Evolutionary conservation across 2,797 vertebrate species (phyloP).

Genomic region (Rhabdomys pumilio): DNA sequence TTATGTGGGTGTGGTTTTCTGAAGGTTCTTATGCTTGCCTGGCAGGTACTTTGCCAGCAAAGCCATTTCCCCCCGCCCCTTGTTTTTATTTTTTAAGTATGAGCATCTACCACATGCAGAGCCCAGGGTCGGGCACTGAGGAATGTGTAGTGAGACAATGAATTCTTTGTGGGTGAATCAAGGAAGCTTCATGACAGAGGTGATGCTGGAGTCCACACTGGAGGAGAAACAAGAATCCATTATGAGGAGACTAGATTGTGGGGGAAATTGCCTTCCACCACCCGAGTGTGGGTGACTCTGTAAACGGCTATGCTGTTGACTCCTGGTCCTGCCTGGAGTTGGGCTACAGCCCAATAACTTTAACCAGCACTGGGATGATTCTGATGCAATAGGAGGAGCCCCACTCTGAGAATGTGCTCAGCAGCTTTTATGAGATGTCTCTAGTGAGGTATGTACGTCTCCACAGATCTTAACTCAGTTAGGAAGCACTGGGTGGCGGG

Average conservation of each 20-base stretch:
- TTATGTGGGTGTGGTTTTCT: background rate
- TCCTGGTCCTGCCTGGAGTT: background rate
- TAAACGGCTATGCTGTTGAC: background rate
- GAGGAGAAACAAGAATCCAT: constrained; percentile 27
- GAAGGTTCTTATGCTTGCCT: background rate
- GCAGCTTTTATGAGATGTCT: background rate
- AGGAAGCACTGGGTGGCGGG: background rate
- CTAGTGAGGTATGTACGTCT: background rate
- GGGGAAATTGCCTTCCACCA: background rate
- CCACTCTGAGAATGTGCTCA: background rate
- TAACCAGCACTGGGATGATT: background rate
- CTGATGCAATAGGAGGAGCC: background rate
- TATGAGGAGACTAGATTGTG: background rate
- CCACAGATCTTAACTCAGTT: background rate
- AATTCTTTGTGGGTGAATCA: constrained; percentile 17
- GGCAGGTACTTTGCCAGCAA: background rate
- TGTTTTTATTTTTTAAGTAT: constrained; percentile 57
- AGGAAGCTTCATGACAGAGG: constrained; percentile 33
- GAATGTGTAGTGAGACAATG: constrained; percentile 18
- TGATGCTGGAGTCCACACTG: background rate
- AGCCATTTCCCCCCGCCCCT: background rate
- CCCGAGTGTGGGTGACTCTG: background rate
- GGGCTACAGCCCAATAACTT: background rate
- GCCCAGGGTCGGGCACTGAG: background rate
- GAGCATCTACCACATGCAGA: background rate